These are phyloP conservation scores for Xiphophorus birchmanni DNA, from an alignment of 2,797 vertebrate genomes.

Conservation along the genomic window DNA sequence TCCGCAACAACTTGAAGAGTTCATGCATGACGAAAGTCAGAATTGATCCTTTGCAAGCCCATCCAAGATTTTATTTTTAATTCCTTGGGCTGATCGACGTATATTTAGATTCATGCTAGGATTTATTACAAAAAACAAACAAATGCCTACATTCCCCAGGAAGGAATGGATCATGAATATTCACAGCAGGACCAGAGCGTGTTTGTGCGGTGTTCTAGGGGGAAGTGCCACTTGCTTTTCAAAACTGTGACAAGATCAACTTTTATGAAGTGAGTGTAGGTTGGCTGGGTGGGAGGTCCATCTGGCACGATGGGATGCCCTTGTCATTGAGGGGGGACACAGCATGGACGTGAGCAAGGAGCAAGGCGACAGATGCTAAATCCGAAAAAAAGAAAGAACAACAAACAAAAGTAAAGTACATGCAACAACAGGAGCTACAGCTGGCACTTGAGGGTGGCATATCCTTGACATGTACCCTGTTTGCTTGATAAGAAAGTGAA, in stretches of 20 bases:
- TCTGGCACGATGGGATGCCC: slow-evolving; percentile 78
- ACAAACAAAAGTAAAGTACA: slow-evolving; percentile 46
- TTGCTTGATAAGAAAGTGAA: slow-evolving; percentile 55
- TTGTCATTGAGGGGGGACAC: slow-evolving; percentile 72
- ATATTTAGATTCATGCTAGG: neutral
- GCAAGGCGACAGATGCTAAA: slow-evolving; percentile 76
- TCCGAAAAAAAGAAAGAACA: neutral
- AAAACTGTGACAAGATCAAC: slow-evolving; percentile 70
- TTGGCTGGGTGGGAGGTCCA: slow-evolving; percentile 72
- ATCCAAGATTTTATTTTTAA: neutral
- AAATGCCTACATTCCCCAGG: neutral
- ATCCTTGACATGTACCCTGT: slow-evolving; percentile 65
- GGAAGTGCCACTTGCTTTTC: slow-evolving; percentile 59
- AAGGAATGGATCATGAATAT: slow-evolving; percentile 25
- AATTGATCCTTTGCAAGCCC: neutral
- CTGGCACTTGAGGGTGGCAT: slow-evolving; percentile 67
- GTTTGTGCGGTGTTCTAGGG: slow-evolving; percentile 41
- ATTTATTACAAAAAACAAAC: neutral
- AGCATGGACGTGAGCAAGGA: slow-evolving; percentile 68
- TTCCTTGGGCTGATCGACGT: neutral
- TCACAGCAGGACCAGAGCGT: slow-evolving; percentile 47
- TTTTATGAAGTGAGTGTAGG: slow-evolving; percentile 62
- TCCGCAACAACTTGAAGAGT: neutral
- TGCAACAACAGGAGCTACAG: slow-evolving; percentile 59
- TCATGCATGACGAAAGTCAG: neutral